A percentile compares a stretch with the other conserved stretches of the same genome.
Conservation (phyloP, 1,140 invertebrate species). For the Atopsyche davidsoni region DNA sequence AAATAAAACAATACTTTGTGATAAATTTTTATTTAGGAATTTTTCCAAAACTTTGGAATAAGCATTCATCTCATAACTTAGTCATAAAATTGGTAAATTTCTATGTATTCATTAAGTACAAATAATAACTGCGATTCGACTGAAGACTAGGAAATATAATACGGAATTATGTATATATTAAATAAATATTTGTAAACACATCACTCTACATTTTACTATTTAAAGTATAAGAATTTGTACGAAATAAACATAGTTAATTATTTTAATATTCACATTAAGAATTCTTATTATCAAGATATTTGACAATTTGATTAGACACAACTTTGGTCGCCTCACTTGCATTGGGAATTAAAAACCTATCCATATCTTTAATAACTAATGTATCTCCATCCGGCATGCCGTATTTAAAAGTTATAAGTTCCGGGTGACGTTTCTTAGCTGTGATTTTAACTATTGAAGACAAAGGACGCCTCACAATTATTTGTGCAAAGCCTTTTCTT, state of each 20-base stretch:
- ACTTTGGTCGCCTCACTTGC: constrained; percentile 84
- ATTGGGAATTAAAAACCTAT: constrained; percentile 86
- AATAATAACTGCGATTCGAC: too few species aligned
- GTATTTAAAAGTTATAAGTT: constrained; percentile 94
- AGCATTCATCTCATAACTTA: too few species aligned
- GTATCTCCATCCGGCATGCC: constrained; percentile 70
- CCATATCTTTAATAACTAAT: constrained; percentile 73
- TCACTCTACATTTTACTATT: too few species aligned
- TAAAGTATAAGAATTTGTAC: too few species aligned
- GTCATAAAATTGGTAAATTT: too few species aligned
- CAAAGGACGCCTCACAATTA: constrained; percentile 78
- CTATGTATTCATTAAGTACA: too few species aligned
- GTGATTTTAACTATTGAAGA: constrained; percentile 93
- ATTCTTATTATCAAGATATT: constrained; percentile 32
- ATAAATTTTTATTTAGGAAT: too few species aligned
- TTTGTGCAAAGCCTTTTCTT: constrained; percentile 69
- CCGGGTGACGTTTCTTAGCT: constrained; percentile 86
- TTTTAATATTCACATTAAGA: background rate
- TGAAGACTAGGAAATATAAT: too few species aligned
- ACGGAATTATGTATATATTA: too few species aligned
- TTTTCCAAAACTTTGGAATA: too few species aligned
- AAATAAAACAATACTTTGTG: too few species aligned
- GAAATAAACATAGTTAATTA: background rate
- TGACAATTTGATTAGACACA: constrained; percentile 53
- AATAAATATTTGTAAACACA: too few species aligned